Base-by-base conservation (phyloP, 2,797 vertebrate species). In the Pristis pectinata region DNA sequence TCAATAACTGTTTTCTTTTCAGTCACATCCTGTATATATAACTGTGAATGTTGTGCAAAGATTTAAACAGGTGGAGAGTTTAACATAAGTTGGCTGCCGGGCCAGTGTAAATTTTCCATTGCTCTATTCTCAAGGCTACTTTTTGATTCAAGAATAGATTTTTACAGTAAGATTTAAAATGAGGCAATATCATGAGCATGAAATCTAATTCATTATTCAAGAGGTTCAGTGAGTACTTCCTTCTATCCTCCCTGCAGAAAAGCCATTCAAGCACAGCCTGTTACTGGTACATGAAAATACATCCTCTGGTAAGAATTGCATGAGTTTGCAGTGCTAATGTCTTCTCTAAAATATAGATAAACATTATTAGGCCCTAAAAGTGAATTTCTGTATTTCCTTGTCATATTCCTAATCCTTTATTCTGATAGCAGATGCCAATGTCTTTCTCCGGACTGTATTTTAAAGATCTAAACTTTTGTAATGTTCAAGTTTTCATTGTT, bases 291-390 rank as follows among this genome's bases (percentile, higher is more conserved):
- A 94, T 76, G 27, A 76, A 74, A 76, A 76, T 53, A 94, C 13
- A 53, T 94, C 92, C 44, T 34, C 41, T 94, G 70, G 44, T 94
- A 94, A 95, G 96, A 95, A 96, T 95, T 93, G 94, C 95, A n/a
- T 94, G 95, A 95, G 96, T 96, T 96, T n/a, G 76, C 95, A 95
- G 95, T 89, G 95, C 96, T 96, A 96, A 96, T 96, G 95, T 95
- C 94, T 74, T 34, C 92, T 94, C 27, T 89, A 56, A 95, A 96
- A 97, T 95, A 96, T 97, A 97, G 96, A 97, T 97, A 96, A 96
- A 96, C 97, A 95, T 95, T 96, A 96, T 96, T 97, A 97, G 96
- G 95, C 95, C 70, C 95, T 95, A 95, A 95, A 95, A 96, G 95
- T 95, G 93, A 95, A 95, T 95, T 95, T 96, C 96, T 96, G 95